phyloP scores from a whole-genome alignment of 1,140 invertebrate species.

The Drosophila mauritiana region DNA sequence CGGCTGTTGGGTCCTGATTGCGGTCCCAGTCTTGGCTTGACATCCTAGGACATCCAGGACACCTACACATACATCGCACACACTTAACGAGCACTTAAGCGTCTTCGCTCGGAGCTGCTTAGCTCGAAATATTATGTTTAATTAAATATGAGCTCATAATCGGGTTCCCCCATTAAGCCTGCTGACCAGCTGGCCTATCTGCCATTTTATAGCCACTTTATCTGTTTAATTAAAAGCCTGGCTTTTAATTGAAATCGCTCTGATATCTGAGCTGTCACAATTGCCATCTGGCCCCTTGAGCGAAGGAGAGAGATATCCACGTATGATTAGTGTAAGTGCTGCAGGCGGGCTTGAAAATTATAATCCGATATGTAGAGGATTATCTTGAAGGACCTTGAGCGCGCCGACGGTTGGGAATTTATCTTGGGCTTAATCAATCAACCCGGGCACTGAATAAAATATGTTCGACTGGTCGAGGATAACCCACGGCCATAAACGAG shows the following conservation, averaged over 20 bases:
- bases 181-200: constrained; percentile 9
- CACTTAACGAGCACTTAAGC: constrained; percentile 74
- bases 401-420: constrained; percentile 12
- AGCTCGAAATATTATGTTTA: constrained; percentile 58
- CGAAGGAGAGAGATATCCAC: constrained; percentile 1
- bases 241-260: constrained; percentile 56
- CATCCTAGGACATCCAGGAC: constrained; percentile 4
- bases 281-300: constrained; percentile 30
- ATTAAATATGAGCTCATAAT: constrained; percentile 72
- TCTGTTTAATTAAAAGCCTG: constrained; percentile 71
- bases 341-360: constrained; percentile 21
- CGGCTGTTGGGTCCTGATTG: constrained; percentile 42
- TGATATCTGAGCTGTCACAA: constrained; percentile 49
- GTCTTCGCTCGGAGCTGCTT: constrained; percentile 32
- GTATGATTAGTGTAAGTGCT: constrained; percentile 43
- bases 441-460: constrained; percentile 38
- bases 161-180: constrained; percentile 17
- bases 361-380: constrained; percentile 41
- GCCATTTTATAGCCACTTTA: constrained; percentile 59
- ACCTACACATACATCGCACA: constrained; percentile 16
- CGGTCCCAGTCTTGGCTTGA: constrained; percentile 9
- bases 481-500: constrained; percentile 29
- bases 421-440: constrained; percentile 44
- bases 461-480: constrained; percentile 15
- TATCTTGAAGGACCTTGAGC: constrained; percentile 6